These are phyloP conservation scores for Engystomops pustulosus DNA, from an alignment of 2,113 vertebrate species.

Conservation along the genomic window DNA sequence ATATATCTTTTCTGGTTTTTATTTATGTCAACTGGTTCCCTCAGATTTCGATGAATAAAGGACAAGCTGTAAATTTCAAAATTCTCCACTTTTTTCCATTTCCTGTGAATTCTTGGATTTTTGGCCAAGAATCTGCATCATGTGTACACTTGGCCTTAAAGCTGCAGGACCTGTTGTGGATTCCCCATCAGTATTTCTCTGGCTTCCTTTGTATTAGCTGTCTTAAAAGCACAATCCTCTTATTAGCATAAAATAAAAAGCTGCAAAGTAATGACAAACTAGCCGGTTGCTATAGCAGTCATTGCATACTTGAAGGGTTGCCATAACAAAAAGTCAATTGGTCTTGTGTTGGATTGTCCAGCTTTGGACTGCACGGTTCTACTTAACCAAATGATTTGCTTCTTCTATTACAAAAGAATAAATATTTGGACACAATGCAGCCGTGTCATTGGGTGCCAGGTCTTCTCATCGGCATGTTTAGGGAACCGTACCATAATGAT, in stretches of 20 bases:
- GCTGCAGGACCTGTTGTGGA: not conserved
- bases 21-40: no score
- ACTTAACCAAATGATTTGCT: slow-evolving; percentile 3
- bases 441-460: not conserved
- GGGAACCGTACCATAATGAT: no score
- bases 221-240: not conserved
- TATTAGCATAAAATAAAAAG: slow-evolving; percentile 49
- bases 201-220: not conserved
- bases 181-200: not conserved
- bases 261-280: not conserved
- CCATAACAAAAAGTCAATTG: slow-evolving; percentile 41
- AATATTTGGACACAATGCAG: not conserved
- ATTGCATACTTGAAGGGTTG: slow-evolving; percentile 45
- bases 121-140: no score
- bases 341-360: slow-evolving; percentile 16
- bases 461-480: not conserved
- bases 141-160: not conserved
- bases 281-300: slow-evolving; percentile 38
- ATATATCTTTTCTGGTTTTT: no score
- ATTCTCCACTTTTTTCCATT: no score
- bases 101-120: no score
- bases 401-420: slow-evolving; percentile 4
- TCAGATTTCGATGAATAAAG: no score
- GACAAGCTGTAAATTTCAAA: no score
- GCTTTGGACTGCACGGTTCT: not conserved